These are phyloP conservation scores for Ericerus pela DNA, from an alignment of 1,140 invertebrate genomes.

Conservation along the genomic window DNA sequence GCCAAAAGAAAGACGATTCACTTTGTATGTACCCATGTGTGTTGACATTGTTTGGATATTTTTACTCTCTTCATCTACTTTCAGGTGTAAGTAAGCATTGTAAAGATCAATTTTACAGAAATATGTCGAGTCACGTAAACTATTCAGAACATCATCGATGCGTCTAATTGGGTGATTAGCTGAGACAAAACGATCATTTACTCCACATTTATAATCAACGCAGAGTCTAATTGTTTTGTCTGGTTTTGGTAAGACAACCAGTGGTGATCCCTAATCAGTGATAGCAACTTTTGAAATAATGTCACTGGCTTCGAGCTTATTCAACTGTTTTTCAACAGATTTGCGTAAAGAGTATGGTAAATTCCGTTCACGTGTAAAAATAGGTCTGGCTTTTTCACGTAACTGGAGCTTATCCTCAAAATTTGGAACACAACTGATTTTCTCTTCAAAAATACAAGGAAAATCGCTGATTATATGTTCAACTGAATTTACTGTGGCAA, in stretches of 20 bases:
- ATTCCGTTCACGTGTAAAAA: too few relatives aligned
- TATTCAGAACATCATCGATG: constrained; percentile 15
- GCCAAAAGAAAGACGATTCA: constrained; percentile 34
- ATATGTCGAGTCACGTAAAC: constrained; percentile 17
- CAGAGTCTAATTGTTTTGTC: constrained; percentile 30
- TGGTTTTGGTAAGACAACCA: constrained; percentile 30
- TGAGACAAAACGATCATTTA: constrained; percentile 20
- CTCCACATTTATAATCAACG: constrained; percentile 32
- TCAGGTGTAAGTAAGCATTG: constrained; percentile 27
- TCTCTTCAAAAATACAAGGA: too few relatives aligned
- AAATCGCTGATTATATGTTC: too few relatives aligned
- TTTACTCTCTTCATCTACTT: constrained; percentile 22
- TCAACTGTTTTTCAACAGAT: too few relatives aligned
- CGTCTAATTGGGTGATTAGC: constrained; percentile 9
- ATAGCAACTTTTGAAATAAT: too few relatives aligned
- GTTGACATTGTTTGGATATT: constrained; percentile 28
- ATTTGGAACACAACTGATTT: too few relatives aligned
- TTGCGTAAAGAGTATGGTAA: too few relatives aligned
- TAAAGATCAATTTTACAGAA: constrained; percentile 25
- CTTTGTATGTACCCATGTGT: constrained; percentile 28
- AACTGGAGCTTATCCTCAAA: too few relatives aligned
- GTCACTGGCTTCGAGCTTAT: too few relatives aligned
- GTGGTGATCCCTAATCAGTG: too few relatives aligned
- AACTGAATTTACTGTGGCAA: too few relatives aligned
- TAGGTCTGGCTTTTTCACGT: too few relatives aligned